Evolutionary conservation across 92 coral and sea anemone species (phyloP), one percentile per base, ranked within the genome.

Genomic region (Siderastrea siderea): DNA sequence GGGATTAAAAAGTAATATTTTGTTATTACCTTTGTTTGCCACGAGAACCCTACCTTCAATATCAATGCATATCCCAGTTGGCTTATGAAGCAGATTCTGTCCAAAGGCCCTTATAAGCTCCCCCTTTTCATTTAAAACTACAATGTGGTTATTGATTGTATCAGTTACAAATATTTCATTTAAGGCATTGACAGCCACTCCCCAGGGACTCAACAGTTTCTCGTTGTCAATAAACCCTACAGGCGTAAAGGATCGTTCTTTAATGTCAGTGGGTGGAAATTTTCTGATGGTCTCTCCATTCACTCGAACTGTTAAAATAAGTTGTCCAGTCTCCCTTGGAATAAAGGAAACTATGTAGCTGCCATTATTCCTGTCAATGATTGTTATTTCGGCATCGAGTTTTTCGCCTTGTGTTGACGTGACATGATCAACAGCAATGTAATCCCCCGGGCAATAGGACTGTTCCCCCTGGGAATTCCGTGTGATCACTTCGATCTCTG

Each of bases 81-180:
- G 78, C 0, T 1, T 2, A 0, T 3, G 2, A 17, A 73, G 14
- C 3, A 5, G 3, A n/a, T 51, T n/a, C 9, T 73, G 60, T 52
- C 78, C 78, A 73, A 73, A 73, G 4, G 47, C 0, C 11, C 46
- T 73, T 45, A 52, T 52, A 14, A 73, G 50, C 0, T 73, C 14
- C 1, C 78, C 78, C 2, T 73, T 50, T 67, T 67, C 71, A 9
- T 10, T 67, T 3, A 67, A 43, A 67, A 67, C 71, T 10, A 67
- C 71, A 38, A 49, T 52, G 0, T 61, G 78, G 19, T 73, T 51
- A 11, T 73, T n/a, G n/a, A n/a, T n/a, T n/a, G n/a, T n/a, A 52
- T 73, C 78, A 52, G 44, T 73, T 52, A 73, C 78, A 52, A 73
- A 48, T 4, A 73, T 73, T n/a, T 73, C 61, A 52, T 73, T 73